phyloP scores from a whole-genome alignment of 2,797 vertebrate species.

The Oreortyx pictus region DNA sequence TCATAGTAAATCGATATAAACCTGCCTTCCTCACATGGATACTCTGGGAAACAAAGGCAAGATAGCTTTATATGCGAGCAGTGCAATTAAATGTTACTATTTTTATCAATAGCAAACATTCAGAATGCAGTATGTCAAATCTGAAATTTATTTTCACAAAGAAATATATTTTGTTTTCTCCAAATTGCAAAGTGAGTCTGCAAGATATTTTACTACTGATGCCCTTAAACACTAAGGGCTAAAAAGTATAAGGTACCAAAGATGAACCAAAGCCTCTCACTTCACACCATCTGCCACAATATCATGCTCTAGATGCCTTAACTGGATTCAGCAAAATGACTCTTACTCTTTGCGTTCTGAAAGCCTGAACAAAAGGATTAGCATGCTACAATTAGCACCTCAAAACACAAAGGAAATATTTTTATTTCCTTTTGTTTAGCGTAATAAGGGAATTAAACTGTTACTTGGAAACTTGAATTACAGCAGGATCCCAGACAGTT shows the following conservation, averaged over 20 bases:
- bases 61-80: background rate
- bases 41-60: background rate
- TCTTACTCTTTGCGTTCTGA: background rate
- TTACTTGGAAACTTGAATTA: background rate
- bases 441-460: background rate
- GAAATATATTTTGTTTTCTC: background rate
- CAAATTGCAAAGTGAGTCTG: background rate
- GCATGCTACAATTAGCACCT: background rate
- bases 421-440: slow-evolving; percentile 1
- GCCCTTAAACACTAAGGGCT: background rate
- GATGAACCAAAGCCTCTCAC: fast-evolving
- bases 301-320: background rate
- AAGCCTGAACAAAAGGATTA: slow-evolving; percentile 29
- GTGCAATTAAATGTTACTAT: background rate
- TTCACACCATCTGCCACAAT: background rate
- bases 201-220: too few relatives aligned
- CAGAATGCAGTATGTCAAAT: background rate
- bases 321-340: slow-evolving; percentile 28
- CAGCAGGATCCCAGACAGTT: background rate
- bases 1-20: background rate
- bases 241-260: background rate
- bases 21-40: background rate
- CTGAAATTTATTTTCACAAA: background rate
- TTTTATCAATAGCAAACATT: background rate
- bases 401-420: background rate